Conservation (phyloP, 2,888 invertebrate genomes). For the Bombylius major region DNA sequence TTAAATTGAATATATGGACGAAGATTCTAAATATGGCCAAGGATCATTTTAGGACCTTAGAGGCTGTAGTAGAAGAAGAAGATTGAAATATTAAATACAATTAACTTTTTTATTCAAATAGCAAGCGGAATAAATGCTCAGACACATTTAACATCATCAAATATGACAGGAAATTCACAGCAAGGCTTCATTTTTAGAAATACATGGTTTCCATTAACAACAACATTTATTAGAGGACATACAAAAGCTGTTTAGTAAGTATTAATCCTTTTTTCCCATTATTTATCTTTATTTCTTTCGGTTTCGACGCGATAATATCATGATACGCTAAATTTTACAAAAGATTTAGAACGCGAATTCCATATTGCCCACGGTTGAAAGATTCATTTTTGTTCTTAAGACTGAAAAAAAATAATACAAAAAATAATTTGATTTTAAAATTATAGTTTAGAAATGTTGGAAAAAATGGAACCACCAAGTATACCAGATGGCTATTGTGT, state of each 20-base stretch:
- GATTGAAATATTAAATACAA: too few species aligned
- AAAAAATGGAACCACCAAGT: slow-evolving; percentile 83
- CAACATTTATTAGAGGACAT: slow-evolving; percentile 71
- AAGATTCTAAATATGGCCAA: too few species aligned
- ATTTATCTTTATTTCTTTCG: neutral
- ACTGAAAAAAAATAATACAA: neutral
- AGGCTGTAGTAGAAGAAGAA: too few species aligned
- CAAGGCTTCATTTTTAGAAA: slow-evolving; percentile 90
- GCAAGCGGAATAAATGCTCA: neutral
- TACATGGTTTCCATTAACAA: slow-evolving; percentile 80
- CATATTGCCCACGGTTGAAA: too few species aligned
- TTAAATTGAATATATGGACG: too few species aligned
- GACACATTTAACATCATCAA: slow-evolving; percentile 5
- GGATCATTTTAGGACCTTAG: too few species aligned
- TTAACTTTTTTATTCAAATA: too few species aligned
- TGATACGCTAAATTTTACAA: too few species aligned
- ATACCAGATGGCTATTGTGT: slow-evolving; percentile 97
- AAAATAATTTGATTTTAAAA: neutral
- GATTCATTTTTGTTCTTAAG: too few species aligned
- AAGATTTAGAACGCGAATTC: too few species aligned
- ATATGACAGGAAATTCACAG: slow-evolving; percentile 41
- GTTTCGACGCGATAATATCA: too few species aligned
- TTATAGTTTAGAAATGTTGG: slow-evolving; percentile 84
- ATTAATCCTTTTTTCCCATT: neutral
- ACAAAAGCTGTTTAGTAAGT: slow-evolving; percentile 85